phyloP scores from a whole-genome alignment of 1,140 invertebrate species.

The Saxidomus purpurata region DNA sequence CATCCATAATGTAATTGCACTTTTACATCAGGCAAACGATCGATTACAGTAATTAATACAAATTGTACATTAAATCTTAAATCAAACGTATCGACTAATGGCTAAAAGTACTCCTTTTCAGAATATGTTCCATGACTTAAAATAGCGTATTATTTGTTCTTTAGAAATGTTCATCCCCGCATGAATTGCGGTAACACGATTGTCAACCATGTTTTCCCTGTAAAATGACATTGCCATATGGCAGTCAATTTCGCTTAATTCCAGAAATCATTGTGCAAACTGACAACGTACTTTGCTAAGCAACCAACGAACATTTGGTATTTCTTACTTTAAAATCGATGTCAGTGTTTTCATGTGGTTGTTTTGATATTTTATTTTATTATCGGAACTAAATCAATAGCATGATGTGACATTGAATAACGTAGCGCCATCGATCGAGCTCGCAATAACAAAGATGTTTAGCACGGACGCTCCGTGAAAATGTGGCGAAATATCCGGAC shows the following conservation, averaged over 20 bases:
- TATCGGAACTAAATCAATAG: constrained; percentile 20
- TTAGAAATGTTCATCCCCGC: background rate
- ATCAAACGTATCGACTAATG: too few species aligned
- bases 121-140: background rate
- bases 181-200: background rate
- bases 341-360: background rate
- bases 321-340: constrained; percentile 28
- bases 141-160: background rate
- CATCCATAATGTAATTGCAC: too few species aligned
- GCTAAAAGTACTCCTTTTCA: background rate
- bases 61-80: too few species aligned
- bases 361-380: constrained; percentile 33
- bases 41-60: background rate
- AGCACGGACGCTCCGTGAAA: background rate
- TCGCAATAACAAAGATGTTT: background rate
- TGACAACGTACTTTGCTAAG: background rate
- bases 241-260: constrained; percentile 13
- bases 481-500: background rate
- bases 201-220: constrained; percentile 13
- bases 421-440: background rate
- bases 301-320: background rate
- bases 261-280: background rate
- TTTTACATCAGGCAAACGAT: background rate
- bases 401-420: constrained; percentile 21
- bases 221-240: constrained; percentile 11